Percentiles rank a stretch among this genome's conserved stretches.
Evolutionary conservation across 2,888 invertebrate species (phyloP).

Genomic region (Diaphora mendica): DNA sequence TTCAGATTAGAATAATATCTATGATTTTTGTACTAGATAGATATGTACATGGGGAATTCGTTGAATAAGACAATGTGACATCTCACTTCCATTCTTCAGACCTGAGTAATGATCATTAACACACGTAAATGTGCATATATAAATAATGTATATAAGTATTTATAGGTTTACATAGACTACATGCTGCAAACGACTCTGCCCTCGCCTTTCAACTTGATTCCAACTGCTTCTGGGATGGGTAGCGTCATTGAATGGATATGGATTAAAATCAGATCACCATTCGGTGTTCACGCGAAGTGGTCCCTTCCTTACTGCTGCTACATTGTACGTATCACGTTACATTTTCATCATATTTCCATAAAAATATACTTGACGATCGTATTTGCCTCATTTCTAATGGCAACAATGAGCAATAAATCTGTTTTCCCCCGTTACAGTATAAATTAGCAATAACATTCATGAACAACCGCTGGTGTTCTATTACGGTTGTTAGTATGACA

Average conservation of each 20-base stretch:
- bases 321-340: slow-evolving; percentile 54
- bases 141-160: neutral
- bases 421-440: slow-evolving; percentile 29
- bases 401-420: slow-evolving; percentile 39
- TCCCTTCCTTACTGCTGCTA: slow-evolving; percentile 79
- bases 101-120: neutral
- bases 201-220: slow-evolving; percentile 90
- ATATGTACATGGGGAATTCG: neutral
- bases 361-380: neutral
- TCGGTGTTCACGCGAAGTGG: slow-evolving; percentile 76
- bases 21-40: too few species aligned
- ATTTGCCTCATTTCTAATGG: slow-evolving; percentile 24
- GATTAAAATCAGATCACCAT: slow-evolving; percentile 63
- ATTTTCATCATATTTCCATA: slow-evolving; percentile 28
- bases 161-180: slow-evolving; percentile 89
- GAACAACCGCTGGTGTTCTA: neutral
- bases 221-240: slow-evolving; percentile 84
- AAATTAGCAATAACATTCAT: slow-evolving; percentile 24
- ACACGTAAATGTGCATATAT: neutral
- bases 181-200: slow-evolving; percentile 90
- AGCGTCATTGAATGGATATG: slow-evolving; percentile 81
- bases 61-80: neutral
- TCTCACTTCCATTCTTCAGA: neutral
- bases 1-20: neutral
- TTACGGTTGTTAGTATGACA: neutral